Conservation (phyloP, 2,888 invertebrate species). For the Anthrax anthrax region DNA sequence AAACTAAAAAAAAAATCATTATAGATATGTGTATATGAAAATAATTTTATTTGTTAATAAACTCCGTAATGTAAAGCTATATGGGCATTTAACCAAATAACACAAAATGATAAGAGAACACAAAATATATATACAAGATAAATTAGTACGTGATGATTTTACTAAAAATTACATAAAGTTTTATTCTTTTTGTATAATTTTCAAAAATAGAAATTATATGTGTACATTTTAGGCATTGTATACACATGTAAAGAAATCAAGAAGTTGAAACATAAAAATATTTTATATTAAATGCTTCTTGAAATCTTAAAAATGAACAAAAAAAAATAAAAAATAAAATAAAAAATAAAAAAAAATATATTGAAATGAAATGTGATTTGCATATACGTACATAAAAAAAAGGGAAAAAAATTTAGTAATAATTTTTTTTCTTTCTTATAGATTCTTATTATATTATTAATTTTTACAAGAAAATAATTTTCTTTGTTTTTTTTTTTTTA, state of each 20-base stretch:
- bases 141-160: neutral
- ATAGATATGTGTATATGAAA: too few relatives aligned
- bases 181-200: too few relatives aligned
- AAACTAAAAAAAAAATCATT: too few relatives aligned
- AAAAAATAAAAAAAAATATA: neutral
- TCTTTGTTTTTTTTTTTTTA: neutral
- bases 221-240: neutral
- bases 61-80: conserved; percentile 29
- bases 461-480: too few relatives aligned
- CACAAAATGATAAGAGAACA: neutral
- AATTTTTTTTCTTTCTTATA: neutral
- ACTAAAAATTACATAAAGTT: too few relatives aligned
- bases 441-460: neutral
- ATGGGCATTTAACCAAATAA: conserved; percentile 29
- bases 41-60: too few relatives aligned
- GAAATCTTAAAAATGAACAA: too few relatives aligned
- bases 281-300: neutral
- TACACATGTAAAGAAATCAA: neutral
- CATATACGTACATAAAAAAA: neutral
- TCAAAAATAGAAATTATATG: too few relatives aligned
- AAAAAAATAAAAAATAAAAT: too few relatives aligned
- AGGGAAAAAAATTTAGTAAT: neutral
- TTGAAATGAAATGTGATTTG: neutral
- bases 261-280: neutral
- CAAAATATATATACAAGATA: neutral